phyloP scores from a whole-genome alignment of 2,113 vertebrate species.

The Parus major region DNA sequence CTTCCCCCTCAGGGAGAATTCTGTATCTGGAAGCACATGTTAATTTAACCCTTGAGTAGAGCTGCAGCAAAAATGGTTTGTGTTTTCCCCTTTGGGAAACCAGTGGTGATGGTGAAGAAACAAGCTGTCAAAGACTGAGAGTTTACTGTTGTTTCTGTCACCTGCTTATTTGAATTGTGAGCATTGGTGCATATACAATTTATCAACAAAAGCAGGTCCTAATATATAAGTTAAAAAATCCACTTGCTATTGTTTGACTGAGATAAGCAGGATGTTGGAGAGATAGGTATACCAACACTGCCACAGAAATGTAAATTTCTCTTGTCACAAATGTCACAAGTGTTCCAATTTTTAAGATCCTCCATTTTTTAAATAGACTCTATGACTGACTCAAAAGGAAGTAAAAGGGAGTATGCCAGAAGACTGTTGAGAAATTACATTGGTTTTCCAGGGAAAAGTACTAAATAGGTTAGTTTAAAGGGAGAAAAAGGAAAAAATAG shows the following conservation, averaged over 20 bases:
- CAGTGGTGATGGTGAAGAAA: background rate
- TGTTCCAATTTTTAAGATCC: background rate
- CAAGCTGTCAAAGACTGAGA: background rate
- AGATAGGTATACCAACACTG: background rate
- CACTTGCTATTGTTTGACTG: background rate
- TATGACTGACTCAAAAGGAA: background rate
- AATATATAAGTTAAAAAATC: background rate
- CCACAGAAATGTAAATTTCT: background rate
- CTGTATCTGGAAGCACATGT: conserved; percentile 30
- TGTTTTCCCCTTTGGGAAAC: background rate
- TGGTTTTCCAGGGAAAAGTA: background rate
- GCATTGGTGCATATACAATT: background rate
- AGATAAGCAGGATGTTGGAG: background rate
- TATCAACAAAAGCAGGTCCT: background rate
- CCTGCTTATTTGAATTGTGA: background rate
- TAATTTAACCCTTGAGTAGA: conserved; percentile 36
- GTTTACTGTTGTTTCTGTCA: background rate
- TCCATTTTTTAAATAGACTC: background rate
- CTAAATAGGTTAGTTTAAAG: background rate
- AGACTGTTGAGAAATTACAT: background rate
- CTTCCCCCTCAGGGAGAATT: conserved; percentile 40
- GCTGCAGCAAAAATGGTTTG: background rate
- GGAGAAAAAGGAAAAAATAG: background rate
- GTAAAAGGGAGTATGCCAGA: background rate
- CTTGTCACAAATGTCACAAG: background rate